phyloP scores from a whole-genome alignment of 1,140 invertebrate genomes.

The Tribolium madens region DNA sequence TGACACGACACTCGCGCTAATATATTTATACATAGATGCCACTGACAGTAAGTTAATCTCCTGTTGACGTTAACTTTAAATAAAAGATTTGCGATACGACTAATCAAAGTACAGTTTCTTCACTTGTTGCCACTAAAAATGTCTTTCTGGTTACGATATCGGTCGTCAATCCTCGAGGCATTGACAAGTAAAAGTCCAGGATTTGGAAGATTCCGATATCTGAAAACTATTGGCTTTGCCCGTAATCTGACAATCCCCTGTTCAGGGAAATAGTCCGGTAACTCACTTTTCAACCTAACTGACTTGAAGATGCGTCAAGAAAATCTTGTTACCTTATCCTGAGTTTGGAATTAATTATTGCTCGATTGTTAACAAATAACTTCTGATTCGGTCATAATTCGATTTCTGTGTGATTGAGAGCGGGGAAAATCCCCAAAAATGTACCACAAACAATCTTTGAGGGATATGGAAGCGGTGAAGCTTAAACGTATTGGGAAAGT shows the following conservation, averaged over 20 bases:
- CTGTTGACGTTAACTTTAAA: conserved; percentile 40
- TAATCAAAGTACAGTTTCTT: neutral
- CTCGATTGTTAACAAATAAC: neutral
- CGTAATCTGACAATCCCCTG: conserved; percentile 47
- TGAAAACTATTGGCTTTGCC: conserved; percentile 51
- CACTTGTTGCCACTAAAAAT: conserved; percentile 22
- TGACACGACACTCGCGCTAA: conserved; percentile 41
- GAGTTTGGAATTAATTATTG: neutral
- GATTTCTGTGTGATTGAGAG: neutral
- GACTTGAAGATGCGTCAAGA: conserved; percentile 45
- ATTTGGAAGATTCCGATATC: conserved; percentile 45
- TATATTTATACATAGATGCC: conserved; percentile 34
- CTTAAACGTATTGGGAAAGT: neutral
- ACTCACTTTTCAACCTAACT: conserved; percentile 49
- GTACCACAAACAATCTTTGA: too few relatives aligned
- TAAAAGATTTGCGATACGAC: conserved; percentile 1
- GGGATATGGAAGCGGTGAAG: neutral
- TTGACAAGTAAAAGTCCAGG: conserved; percentile 44
- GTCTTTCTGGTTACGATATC: conserved; percentile 4
- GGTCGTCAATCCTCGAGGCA: conserved; percentile 39
- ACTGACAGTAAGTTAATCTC: conserved; percentile 50
- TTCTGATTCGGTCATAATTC: conserved; percentile 41
- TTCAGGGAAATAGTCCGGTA: conserved; percentile 50
- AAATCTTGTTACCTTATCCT: conserved; percentile 45
- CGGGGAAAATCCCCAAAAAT: too few relatives aligned